Conservation (phyloP, 2,113 vertebrate genomes). For the Empidonax alnorum region DNA sequence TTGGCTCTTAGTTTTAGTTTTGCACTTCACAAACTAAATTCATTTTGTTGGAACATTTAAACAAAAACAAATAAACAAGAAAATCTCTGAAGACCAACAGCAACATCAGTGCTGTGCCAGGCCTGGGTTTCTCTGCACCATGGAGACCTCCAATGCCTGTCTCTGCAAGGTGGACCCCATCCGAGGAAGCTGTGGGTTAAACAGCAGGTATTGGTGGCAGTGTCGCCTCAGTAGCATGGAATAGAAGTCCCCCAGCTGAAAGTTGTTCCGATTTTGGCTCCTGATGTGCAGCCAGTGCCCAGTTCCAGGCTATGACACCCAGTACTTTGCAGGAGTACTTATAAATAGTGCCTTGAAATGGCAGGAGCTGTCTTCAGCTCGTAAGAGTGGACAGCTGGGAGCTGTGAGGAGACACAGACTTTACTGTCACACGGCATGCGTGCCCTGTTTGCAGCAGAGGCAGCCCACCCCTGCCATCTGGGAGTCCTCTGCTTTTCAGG, state of each 20-base stretch:
- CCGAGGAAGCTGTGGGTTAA: background rate
- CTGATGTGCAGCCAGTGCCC: background rate
- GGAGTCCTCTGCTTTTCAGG: background rate
- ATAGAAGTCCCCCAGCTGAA: background rate
- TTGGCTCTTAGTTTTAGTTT: background rate
- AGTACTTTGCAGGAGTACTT: background rate
- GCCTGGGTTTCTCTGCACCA: rapidly evolving
- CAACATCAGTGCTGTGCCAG: rapidly evolving
- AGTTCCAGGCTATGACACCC: background rate
- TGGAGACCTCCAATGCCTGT: background rate
- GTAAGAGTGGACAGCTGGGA: background rate
- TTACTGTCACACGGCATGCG: background rate
- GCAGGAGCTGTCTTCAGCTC: background rate
- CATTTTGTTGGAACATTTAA: background rate
- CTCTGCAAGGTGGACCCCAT: background rate
- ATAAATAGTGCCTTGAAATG: constrained; percentile 11
- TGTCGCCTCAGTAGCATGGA: background rate
- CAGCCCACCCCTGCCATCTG: background rate
- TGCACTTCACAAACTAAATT: background rate
- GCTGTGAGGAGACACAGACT: background rate
- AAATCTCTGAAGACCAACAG: background rate
- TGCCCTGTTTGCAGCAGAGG: background rate
- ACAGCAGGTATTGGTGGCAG: background rate
- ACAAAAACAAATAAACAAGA: background rate
- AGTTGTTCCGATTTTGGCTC: background rate